Conservation (phyloP, 2,888 invertebrate species). For the Pammene fasciana region DNA sequence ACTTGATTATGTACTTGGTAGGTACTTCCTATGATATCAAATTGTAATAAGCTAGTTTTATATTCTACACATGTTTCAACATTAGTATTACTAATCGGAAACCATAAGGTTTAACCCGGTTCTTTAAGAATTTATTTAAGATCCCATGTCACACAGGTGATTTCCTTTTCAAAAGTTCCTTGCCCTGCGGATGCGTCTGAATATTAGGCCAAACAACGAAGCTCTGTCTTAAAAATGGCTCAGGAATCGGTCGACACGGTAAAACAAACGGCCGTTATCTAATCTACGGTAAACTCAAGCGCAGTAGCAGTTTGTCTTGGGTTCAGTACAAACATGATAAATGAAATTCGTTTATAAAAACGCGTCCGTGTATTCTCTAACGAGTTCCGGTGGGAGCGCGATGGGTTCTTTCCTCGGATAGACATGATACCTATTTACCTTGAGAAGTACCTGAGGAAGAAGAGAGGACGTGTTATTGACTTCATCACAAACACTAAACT, state of each 20-base stretch:
- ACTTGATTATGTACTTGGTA: constrained; percentile 34
- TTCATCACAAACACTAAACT: constrained; percentile 47
- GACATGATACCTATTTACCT: constrained; percentile 82
- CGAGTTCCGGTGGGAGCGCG: constrained; percentile 78
- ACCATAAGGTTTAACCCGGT: background rate
- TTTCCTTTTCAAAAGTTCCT: constrained; percentile 59
- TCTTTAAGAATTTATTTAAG: constrained; percentile 4
- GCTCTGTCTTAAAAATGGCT: constrained; percentile 76
- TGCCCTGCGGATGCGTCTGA: constrained; percentile 63
- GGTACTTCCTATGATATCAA: constrained; percentile 18
- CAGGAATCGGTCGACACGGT: constrained; percentile 77
- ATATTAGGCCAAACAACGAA: constrained; percentile 72
- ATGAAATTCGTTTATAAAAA: constrained; percentile 79
- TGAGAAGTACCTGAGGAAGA: constrained; percentile 83
- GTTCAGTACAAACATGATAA: constrained; percentile 82
- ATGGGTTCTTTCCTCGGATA: constrained; percentile 75
- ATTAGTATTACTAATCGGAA: background rate
- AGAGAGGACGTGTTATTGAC: constrained; percentile 77
- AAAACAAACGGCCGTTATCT: constrained; percentile 80
- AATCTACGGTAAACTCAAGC: constrained; percentile 80
- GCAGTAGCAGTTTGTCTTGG: constrained; percentile 82
- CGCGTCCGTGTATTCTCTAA: constrained; percentile 75
- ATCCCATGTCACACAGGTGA: constrained; percentile 51
- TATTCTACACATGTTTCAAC: background rate
- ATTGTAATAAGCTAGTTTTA: too few relatives aligned